Evolutionary conservation across 2,797 vertebrate species (phyloP), one percentile per base, ranked within the genome.

Genomic region (Parauchenoglanis ngamensis): DNA sequence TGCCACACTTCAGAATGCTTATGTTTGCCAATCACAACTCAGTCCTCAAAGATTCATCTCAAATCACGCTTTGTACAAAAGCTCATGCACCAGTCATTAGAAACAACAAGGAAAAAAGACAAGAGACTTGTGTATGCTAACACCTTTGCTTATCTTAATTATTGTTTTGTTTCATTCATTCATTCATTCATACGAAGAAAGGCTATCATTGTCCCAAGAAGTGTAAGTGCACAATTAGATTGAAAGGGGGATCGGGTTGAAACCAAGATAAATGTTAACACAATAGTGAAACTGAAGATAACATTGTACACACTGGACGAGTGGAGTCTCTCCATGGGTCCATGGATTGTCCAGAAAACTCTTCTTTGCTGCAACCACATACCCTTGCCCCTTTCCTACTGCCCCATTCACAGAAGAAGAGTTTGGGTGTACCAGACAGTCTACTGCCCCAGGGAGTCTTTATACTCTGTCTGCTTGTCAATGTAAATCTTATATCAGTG

Each of bases 381-480:
- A 31, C 40, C 12, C 23, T 35, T 63, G 23, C 49, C 82, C 28
- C 28, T 56, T 70, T 84, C 49, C 65, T 56, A 23, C 82, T 84
- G 82, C 49, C 28, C 65, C 82, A 56, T 35, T 67, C 63, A 68
- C 46, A 52, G 61, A 28, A 67, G 61, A 83, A 49, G 25, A 65
- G 80, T 23, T 28, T 23, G 52, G n/a, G 65, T 84, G 12, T 84
- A 72, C 72, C 49, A 44, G 67, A 35, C 65, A 25, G 8, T 72
- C 52, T 44, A 1, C 67, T 72, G n/a, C 67, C 82, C 65, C 67
- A 25, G 67, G 67, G 67, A 72, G 67, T 72, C 67, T 75, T 90
- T 85, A 92, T 90, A 91, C 84, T 91, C 89, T 1, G 7, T 17
- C n/a, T 61, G 56, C 75, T 73, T 85, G 70, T 65, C 76, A 3